Evolutionary conservation across 1,140 invertebrate genomes (phyloP).

Genomic region (Drosophila leontia): DNA sequence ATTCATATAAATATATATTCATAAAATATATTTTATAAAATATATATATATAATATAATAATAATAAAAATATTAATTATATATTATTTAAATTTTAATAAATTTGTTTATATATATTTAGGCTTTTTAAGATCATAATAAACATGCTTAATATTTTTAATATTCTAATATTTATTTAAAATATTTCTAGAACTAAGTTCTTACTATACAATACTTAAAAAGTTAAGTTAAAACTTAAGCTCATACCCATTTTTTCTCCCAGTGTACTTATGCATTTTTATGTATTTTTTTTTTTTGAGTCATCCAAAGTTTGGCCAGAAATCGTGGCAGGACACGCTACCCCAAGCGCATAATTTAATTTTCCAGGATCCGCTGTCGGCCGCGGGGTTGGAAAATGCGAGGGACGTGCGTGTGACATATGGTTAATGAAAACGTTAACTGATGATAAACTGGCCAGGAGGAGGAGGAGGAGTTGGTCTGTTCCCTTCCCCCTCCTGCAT

Average conservation of each 20-base stretch:
- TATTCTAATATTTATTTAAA: too few species aligned
- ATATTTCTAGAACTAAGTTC: too few species aligned
- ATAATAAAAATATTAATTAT: too few species aligned
- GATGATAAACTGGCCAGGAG: conserved; percentile 56
- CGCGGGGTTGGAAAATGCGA: conserved; percentile 17
- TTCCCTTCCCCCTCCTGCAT: conserved; percentile 18
- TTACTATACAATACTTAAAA: too few species aligned
- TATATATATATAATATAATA: too few species aligned
- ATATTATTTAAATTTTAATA: too few species aligned
- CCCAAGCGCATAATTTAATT: conserved; percentile 77
- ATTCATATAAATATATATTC: too few species aligned
- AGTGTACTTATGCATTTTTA: conserved; percentile 69
- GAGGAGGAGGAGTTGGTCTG: conserved; percentile 3
- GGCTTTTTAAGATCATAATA: too few species aligned
- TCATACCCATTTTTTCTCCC: too few species aligned
- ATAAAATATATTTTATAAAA: background rate
- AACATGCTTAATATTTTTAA: too few species aligned
- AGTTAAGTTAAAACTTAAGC: too few species aligned
- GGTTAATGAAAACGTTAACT: conserved; percentile 83
- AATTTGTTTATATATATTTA: too few species aligned
- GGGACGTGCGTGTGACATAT: conserved; percentile 76
- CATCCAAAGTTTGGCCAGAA: conserved; percentile 65
- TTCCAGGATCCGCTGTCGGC: conserved; percentile 56
- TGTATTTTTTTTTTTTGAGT: conserved; percentile 65
- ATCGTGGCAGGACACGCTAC: conserved; percentile 70